A percentile compares a stretch with the other conserved stretches of the same genome.
Evolutionary conservation across 2,797 vertebrate species (phyloP).

Genomic region (Macropus fuliginosus): DNA sequence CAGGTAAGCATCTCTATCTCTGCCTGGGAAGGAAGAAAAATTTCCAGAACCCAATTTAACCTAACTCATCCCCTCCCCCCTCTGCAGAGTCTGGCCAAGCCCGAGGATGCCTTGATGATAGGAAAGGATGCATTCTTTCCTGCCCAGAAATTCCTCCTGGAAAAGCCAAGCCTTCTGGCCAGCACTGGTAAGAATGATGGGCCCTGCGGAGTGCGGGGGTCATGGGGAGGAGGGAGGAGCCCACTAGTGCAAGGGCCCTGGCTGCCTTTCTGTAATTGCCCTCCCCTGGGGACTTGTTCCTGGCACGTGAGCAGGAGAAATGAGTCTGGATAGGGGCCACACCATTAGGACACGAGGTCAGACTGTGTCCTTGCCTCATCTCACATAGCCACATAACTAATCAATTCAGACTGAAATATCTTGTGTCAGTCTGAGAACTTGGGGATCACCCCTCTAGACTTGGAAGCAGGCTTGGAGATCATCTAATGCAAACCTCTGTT

Average conservation of each 20-base stretch:
- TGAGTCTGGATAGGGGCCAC: not conserved
- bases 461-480: not conserved
- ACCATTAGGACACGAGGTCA: accelerated
- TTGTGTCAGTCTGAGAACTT: not conserved
- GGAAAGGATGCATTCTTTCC: conserved; percentile 94
- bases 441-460: not conserved
- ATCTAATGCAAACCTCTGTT: not conserved
- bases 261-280: not conserved
- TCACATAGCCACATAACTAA: not conserved
- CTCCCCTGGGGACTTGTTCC: not conserved
- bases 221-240: not conserved
- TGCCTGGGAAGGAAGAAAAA: accelerated
- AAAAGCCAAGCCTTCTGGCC: conserved; percentile 89
- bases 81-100: conserved; percentile 91
- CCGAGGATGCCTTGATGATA: conserved; percentile 89
- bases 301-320: not conserved
- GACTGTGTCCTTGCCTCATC: not conserved
- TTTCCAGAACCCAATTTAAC: not conserved
- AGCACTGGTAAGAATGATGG: conserved; percentile 87
- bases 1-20: conserved; percentile 86
- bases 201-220: not conserved
- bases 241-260: not conserved
- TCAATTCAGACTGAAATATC: not conserved
- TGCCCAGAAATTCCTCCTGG: conserved; percentile 92
- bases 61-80: not conserved